A percentile compares a stretch with the other conserved stretches of the same genome.
phyloP scores from a whole-genome alignment of 1,140 invertebrate genomes.

The Caenorhabditis brenneri region DNA sequence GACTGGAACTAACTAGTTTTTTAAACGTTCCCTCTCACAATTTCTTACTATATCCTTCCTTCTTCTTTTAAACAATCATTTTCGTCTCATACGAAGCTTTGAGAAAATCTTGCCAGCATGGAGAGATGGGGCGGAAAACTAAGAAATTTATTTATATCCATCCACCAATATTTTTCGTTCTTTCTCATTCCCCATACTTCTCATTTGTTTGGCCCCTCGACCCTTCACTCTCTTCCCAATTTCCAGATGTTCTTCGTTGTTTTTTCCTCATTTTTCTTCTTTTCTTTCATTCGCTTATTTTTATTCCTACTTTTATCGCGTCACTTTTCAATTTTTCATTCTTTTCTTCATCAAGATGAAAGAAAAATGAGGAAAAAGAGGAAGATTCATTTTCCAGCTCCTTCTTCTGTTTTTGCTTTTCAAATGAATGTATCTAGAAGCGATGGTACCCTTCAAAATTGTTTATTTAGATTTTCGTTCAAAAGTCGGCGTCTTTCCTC shows the following conservation, averaged over 20 bases:
- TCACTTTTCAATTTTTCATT: conserved; percentile 19
- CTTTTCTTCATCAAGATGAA: background rate
- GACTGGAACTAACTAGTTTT: background rate
- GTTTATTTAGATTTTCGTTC: conserved; percentile 28
- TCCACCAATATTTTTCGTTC: background rate
- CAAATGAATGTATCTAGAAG: background rate
- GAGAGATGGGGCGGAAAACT: background rate
- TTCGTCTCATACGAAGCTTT: background rate
- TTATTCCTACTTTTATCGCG: background rate
- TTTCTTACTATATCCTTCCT: background rate
- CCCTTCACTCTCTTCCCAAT: background rate
- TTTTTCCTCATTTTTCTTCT: background rate
- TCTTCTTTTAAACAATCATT: background rate
- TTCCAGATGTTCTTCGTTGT: conserved; percentile 28
- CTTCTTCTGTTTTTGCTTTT: background rate
- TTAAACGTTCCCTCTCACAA: background rate
- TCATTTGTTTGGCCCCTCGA: background rate
- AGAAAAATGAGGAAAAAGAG: background rate
- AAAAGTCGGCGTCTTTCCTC: background rate
- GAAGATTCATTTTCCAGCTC: background rate
- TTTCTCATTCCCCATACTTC: background rate
- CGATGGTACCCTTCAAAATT: background rate
- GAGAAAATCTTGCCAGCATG: background rate
- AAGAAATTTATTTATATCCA: conserved; percentile 24
- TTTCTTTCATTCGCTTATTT: background rate